These are phyloP conservation scores for Torymus aiolomorphi DNA, from an alignment of 2,888 invertebrate species.

Conservation along the genomic window DNA sequence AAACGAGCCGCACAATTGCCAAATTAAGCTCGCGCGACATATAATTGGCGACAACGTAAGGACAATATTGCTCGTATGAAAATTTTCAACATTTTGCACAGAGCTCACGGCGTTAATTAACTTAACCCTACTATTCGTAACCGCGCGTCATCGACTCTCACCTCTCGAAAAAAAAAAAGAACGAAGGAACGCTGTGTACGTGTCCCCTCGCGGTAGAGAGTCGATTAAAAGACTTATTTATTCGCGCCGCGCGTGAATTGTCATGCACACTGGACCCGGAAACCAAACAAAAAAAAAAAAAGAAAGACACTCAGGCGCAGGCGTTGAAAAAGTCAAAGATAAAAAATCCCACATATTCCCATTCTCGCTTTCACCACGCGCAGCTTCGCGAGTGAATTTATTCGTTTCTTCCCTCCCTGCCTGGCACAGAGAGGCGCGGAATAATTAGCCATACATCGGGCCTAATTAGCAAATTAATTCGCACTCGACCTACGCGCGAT, in stretches of 20 bases:
- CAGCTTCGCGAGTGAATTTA: slow-evolving; percentile 3
- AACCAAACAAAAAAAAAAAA: neutral
- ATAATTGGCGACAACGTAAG: no score
- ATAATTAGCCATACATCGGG: slow-evolving; percentile 61
- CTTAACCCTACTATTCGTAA: no score
- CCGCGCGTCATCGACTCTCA: neutral
- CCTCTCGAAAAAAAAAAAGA: neutral
- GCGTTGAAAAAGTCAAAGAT: no score
- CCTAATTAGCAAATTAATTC: slow-evolving; percentile 68
- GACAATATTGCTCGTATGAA: no score
- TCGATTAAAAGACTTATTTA: slow-evolving; percentile 37
- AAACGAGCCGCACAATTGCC: no score
- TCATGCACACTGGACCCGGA: neutral
- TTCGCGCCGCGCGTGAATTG: neutral
- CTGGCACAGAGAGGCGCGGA: slow-evolving; percentile 15
- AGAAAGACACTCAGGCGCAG: neutral
- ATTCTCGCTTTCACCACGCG: no score
- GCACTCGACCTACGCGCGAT: slow-evolving; percentile 49
- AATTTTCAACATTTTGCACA: no score
- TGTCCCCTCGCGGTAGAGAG: no score
- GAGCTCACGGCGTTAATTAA: no score
- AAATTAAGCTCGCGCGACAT: no score
- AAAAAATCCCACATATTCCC: no score
- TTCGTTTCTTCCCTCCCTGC: neutral
- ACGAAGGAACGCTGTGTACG: no score